These are phyloP conservation scores for Coelopa pilipes DNA, from an alignment of 2,888 invertebrate genomes.

Conservation along the genomic window DNA sequence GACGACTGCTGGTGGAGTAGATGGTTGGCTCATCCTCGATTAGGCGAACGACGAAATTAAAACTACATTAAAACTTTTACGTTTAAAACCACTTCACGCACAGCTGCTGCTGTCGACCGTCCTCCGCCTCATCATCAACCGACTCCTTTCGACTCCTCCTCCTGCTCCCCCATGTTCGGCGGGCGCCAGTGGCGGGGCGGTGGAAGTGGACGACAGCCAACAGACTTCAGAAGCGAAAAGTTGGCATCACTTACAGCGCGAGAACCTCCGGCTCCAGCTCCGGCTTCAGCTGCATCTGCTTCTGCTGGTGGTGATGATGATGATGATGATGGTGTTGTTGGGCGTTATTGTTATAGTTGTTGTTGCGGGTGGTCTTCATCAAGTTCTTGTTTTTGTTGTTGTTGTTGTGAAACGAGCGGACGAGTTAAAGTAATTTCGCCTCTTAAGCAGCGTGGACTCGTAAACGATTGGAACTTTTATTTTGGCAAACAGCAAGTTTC, in stretches of 20 bases:
- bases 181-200: background rate
- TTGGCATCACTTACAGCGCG: conserved; percentile 17
- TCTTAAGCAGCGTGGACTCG: conserved; percentile 16
- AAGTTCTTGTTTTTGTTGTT: too few relatives aligned
- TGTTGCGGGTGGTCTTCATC: too few relatives aligned
- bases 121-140: background rate
- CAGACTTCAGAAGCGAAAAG: background rate
- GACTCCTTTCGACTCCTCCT: background rate
- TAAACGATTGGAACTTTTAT: conserved; percentile 18
- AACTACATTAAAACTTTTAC: conserved; percentile 28
- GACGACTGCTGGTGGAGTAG: too few relatives aligned
- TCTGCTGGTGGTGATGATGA: background rate
- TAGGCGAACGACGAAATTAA: conserved; percentile 18
- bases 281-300: background rate
- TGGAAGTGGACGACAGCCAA: conserved; percentile 9
- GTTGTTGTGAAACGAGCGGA: background rate
- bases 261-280: background rate
- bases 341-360: background rate
- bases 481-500: conserved; percentile 1
- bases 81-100: conserved; percentile 20
- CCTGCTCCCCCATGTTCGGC: background rate
- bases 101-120: conserved; percentile 8
- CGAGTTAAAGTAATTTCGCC: conserved; percentile 9
- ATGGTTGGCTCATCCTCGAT: conserved; percentile 10
- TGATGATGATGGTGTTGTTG: background rate